Evolutionary conservation across 1,140 invertebrate genomes (phyloP), one percentile per base, ranked within the genome.

Genomic region (Apis laboriosa): DNA sequence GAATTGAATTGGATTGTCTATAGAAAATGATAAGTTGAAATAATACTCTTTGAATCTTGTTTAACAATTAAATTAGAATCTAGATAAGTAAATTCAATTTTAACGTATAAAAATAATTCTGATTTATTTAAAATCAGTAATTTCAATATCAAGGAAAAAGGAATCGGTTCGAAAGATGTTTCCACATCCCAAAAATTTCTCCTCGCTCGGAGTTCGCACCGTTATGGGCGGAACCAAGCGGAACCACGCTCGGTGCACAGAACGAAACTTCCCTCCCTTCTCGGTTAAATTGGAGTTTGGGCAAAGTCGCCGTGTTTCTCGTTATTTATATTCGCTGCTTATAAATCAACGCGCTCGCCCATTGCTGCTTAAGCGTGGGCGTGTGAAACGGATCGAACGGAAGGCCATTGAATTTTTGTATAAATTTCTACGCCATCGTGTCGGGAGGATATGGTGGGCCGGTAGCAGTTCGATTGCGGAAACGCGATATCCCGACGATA

Each of bases 201-300:
- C 43, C 63, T 67, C 58, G 63, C 77, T 77, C 80, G 63, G 72
- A 77, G 82, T 83, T 86, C 84, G 76, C 88, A 92, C 91, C 91
- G 91, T 92, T 92, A 92, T 90, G 88, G 90, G 90, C 91, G 91
- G 92, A 92, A 92, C 91, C 89, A 83, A 90, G 87, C 92, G 92
- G 92, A 92, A 92, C 88, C 89, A 92, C 90, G 92, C 87, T 92
- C 89, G 85, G 81, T 92, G 90, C 86, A 85, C 91, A 91, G 88
- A 88, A 91, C 90, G 82, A 85, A 90, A 90, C 84, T 83, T 84
- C 84, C 81, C 85, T 83, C 85, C 66, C 64, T 24, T 86, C 87
- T 83, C 86, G 84, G 81, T 80, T 88, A 90, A 92, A 92, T 92
- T 92, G 88, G 84, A 92, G 87, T 90, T 92, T 91, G 83, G 84